Evolutionary conservation across 2,113 vertebrate species (phyloP).

Genomic region (Pogonocichla stellata): DNA sequence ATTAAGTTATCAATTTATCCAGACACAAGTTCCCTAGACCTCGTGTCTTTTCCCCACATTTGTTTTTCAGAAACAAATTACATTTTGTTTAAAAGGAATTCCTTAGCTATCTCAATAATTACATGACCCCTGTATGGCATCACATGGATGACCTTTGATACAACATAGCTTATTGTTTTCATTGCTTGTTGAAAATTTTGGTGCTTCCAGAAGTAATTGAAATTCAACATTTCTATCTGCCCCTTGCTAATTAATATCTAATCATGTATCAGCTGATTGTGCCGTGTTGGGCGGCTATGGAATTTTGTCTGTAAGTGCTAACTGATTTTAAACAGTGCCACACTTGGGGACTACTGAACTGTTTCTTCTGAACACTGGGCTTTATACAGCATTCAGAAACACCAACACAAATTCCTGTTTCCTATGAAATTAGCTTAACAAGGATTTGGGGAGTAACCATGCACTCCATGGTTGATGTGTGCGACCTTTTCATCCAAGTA

Average conservation of each 20-base stretch:
- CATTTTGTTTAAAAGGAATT: neutral
- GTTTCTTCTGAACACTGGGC: neutral
- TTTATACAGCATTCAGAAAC: conserved; percentile 20
- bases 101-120: neutral
- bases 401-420: conserved; percentile 54
- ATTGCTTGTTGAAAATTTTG: neutral
- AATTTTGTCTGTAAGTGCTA: neutral
- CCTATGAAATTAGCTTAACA: conserved; percentile 45
- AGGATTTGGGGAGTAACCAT: conserved; percentile 22
- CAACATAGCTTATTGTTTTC: neutral
- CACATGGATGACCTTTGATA: neutral
- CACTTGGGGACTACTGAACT: neutral
- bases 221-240: neutral
- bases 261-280: neutral
- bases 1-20: neutral
- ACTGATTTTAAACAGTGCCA: conserved; percentile 30
- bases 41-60: neutral
- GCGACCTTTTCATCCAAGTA: conserved; percentile 47
- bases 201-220: neutral
- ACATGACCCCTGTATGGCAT: neutral
- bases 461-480: neutral
- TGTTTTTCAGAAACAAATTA: neutral
- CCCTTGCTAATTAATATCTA: neutral
- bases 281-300: neutral
- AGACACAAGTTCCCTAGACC: neutral